Conservation (phyloP, 2,888 invertebrate species). For the Idaea dimidiata region DNA sequence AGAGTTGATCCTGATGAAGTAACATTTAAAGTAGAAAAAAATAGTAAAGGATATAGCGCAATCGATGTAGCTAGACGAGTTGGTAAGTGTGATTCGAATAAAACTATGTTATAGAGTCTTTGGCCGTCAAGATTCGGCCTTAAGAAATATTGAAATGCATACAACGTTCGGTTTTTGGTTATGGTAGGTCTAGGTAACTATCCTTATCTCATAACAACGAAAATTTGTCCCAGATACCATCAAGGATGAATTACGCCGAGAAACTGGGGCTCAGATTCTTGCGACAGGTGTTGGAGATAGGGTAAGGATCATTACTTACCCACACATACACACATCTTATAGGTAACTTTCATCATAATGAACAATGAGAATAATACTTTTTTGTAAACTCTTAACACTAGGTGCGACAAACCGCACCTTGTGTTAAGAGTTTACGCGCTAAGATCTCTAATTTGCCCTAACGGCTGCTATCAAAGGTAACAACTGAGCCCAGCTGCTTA, state of each 20-base stretch:
- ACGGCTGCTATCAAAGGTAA: too few species aligned
- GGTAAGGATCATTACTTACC: slow-evolving; percentile 69
- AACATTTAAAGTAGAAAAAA: slow-evolving; percentile 86
- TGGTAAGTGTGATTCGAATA: slow-evolving; percentile 69
- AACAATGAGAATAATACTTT: too few species aligned
- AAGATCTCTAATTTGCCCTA: too few species aligned
- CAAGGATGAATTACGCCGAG: slow-evolving; percentile 83
- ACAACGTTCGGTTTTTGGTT: background rate
- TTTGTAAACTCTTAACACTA: too few species aligned
- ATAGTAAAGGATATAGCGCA: slow-evolving; percentile 83
- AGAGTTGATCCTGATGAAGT: slow-evolving; percentile 89
- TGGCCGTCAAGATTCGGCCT: background rate
- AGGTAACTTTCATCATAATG: too few species aligned
- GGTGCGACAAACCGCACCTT: too few species aligned
- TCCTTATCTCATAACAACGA: background rate
- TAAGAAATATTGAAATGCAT: background rate
- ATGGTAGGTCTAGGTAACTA: background rate
- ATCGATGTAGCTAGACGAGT: slow-evolving; percentile 84
- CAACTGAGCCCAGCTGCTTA: too few species aligned
- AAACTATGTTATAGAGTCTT: background rate
- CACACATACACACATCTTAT: too few species aligned
- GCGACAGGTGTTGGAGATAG: slow-evolving; percentile 90
- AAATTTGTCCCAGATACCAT: slow-evolving; percentile 69
- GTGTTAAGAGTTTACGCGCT: too few species aligned
- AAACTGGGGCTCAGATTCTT: slow-evolving; percentile 85